Evolutionary conservation across 1,140 invertebrate genomes (phyloP).

Genomic region (Druon quercuslanigerum): DNA sequence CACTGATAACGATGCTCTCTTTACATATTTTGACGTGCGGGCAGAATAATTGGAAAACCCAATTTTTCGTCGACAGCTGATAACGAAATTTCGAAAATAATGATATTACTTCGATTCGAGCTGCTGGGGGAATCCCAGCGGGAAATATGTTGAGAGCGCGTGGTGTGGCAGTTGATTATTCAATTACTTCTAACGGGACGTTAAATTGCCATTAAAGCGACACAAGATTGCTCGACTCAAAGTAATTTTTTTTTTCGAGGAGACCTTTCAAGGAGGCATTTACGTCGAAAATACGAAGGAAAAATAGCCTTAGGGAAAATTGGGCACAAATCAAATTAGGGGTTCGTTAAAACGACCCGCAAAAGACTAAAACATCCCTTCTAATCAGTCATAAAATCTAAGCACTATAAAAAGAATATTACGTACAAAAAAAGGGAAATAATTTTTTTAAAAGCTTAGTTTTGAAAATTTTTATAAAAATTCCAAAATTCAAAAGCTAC

Average conservation of each 20-base stretch:
- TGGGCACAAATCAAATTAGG: too few species aligned
- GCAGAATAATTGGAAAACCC: constrained; percentile 29
- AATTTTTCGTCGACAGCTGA: constrained; percentile 42
- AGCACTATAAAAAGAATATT: too few species aligned
- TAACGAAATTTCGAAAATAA: constrained; percentile 46
- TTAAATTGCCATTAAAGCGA: constrained; percentile 55
- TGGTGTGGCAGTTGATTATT: constrained; percentile 55
- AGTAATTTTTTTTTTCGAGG: constrained; percentile 37
- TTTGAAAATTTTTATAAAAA: too few species aligned
- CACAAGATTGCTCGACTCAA: constrained; percentile 46
- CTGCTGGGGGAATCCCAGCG: constrained; percentile 37
- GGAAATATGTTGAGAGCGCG: constrained; percentile 50
- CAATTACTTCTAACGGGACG: constrained; percentile 53
- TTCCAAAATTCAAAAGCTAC: too few species aligned
- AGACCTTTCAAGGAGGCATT: not conserved
- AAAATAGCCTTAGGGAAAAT: too few species aligned
- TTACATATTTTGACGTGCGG: not conserved
- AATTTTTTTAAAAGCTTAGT: too few species aligned
- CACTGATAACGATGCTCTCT: too few species aligned
- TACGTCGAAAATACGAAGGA: too few species aligned
- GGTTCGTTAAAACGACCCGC: too few species aligned
- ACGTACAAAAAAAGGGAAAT: too few species aligned
- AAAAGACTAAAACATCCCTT: too few species aligned
- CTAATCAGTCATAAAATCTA: too few species aligned
- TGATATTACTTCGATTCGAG: constrained; percentile 45